Percentiles rank a stretch among this genome's conserved stretches.
Evolutionary conservation across 2,888 invertebrate species (phyloP).

Genomic region (Drosophila phalerata): DNA sequence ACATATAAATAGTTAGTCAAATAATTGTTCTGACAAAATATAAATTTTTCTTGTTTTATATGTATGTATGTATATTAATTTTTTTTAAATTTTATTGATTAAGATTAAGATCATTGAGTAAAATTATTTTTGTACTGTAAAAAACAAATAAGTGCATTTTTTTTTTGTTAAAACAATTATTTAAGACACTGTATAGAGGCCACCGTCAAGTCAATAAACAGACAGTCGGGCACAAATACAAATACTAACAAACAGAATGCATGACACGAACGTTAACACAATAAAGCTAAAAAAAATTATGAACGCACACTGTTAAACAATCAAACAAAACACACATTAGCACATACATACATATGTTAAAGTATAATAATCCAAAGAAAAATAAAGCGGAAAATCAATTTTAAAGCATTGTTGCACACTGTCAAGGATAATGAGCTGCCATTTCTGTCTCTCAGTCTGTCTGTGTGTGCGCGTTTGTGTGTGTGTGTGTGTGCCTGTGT

Average conservation of each 20-base stretch:
- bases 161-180: neutral
- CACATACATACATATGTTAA: conserved; percentile 26
- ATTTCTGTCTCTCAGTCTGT: neutral
- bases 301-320: conserved; percentile 26
- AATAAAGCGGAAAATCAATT: conserved; percentile 71
- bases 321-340: conserved; percentile 27
- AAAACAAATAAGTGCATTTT: neutral
- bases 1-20: neutral
- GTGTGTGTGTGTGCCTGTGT: conserved; percentile 5
- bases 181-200: conserved; percentile 1
- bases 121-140: neutral
- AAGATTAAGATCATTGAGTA: neutral
- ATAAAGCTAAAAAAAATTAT: conserved; percentile 27
- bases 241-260: conserved; percentile 28
- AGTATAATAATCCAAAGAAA: conserved; percentile 48
- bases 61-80: too few relatives aligned
- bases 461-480: conserved; percentile 1
- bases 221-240: conserved; percentile 24
- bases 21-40: neutral
- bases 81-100: too few relatives aligned
- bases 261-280: conserved; percentile 35
- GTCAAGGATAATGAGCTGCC: conserved; percentile 69
- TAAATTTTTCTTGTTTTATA: neutral
- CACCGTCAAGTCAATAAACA: conserved; percentile 47
- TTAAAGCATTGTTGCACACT: conserved; percentile 61